Base-by-base conservation (phyloP, 2,113 vertebrate species). In the Pipa parva region DNA sequence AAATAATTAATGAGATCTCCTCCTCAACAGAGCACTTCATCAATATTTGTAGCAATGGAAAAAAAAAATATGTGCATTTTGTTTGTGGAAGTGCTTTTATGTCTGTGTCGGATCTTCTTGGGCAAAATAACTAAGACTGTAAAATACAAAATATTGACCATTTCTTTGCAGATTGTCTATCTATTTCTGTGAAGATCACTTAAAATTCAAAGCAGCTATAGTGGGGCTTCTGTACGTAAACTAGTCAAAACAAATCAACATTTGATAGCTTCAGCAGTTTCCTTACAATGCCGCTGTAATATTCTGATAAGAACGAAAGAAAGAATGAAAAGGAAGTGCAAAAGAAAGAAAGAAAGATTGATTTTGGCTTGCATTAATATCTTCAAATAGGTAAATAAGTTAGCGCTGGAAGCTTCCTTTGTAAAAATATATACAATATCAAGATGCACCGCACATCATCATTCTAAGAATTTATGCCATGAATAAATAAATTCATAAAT, bases 1-100 rank as follows among this genome's bases (percentile, higher is more conserved):
- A 92, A n/a, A 91, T 92, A 90, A 92, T 92, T 91, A 91, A 91
- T 91, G 85, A 89, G 80, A 88, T 88, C 84, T 87, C 74, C 81
- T 83, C 80, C 76, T 87, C 85, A 81, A 81, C 77, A 83, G 80
- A 81, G 77, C 75, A 75, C 76, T 84, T 84, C 77, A 78, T 89
- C 83, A 88, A 84, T 87, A 84, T 90, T 88, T 85, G 78, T 76
- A 82, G 80, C 68, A 79, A 80, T 70, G 76, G 29, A 75, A 79
- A 80, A 77, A 78, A 75, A 79, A 80, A 77, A 78, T 55, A 77
- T 77, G 60, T 0, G 7, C 70, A 81, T 77, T 86, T 75, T 76
- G 63, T 78, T 76, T 61, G 71, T 67, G 21, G 63, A 75, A 69
- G 42, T 80, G 82, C 87, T 91, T 89, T 88, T 84, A 85, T 50